phyloP scores from a whole-genome alignment of 30 jellyfish, hydroid and myxozoan genomes.

The Catostylus mosaicus region DNA sequence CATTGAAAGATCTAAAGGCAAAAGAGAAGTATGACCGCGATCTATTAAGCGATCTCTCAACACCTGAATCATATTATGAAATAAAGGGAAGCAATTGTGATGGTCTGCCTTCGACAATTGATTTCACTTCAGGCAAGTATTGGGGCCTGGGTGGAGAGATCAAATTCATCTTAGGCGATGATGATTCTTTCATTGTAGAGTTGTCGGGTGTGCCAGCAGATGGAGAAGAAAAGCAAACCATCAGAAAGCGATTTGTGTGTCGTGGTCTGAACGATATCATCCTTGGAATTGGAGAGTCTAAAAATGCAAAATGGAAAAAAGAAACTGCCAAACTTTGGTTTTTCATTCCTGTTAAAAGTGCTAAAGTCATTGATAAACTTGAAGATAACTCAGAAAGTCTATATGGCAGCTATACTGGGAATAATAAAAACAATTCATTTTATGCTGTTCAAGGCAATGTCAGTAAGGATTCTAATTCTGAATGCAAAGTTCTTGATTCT shows the following conservation, averaged over 20 bases:
- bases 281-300: not conserved
- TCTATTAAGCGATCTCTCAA: not conserved
- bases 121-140: not conserved
- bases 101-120: not conserved
- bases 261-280: not conserved
- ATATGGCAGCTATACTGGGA: not conserved
- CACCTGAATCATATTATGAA: not conserved
- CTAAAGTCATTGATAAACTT: not conserved
- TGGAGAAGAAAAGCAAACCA: not conserved
- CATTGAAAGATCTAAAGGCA: not conserved
- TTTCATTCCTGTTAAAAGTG: not conserved
- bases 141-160: not conserved
- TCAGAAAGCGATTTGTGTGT: not conserved
- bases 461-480: too few relatives aligned
- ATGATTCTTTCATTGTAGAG: not conserved
- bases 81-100: not conserved
- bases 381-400: not conserved
- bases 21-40: not conserved
- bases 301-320: not conserved
- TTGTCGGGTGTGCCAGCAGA: not conserved
- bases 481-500: too few relatives aligned
- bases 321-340: not conserved
- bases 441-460: not conserved
- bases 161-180: not conserved
- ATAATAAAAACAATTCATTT: not conserved